phyloP scores from a whole-genome alignment of 2,113 vertebrate species.

The Pelusios castaneus region DNA sequence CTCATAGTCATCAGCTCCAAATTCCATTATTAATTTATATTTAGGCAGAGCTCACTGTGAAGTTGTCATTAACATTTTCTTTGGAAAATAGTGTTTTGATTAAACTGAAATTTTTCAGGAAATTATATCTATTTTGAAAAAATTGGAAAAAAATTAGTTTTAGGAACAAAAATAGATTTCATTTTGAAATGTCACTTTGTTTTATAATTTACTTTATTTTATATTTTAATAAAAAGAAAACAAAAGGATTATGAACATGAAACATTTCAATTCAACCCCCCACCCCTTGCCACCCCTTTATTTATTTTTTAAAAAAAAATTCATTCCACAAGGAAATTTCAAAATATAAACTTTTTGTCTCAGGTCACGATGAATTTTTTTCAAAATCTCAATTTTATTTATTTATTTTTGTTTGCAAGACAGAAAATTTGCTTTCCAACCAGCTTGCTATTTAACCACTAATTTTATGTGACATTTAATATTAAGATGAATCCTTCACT shows the following conservation, averaged over 20 bases:
- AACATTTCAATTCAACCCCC: not conserved
- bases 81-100: too few relatives aligned
- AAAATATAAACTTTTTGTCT: not conserved
- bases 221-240: not conserved
- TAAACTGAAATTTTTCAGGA: too few relatives aligned
- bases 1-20: not conserved
- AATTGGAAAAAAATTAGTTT: too few relatives aligned
- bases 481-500: not conserved
- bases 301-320: not conserved
- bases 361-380: not conserved
- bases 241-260: not conserved
- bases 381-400: too few relatives aligned
- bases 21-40: not conserved
- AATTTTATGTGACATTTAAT: not conserved
- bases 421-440: not conserved
- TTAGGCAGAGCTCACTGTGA: too few relatives aligned
- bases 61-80: too few relatives aligned
- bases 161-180: too few relatives aligned
- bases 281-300: too few relatives aligned
- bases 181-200: too few relatives aligned
- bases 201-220: too few relatives aligned
- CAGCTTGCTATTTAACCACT: not conserved
- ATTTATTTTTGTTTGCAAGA: not conserved
- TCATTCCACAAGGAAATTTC: not conserved
- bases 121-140: too few relatives aligned